Evolutionary conservation across 2,888 invertebrate species (phyloP).

Genomic region (Eulithis testata): DNA sequence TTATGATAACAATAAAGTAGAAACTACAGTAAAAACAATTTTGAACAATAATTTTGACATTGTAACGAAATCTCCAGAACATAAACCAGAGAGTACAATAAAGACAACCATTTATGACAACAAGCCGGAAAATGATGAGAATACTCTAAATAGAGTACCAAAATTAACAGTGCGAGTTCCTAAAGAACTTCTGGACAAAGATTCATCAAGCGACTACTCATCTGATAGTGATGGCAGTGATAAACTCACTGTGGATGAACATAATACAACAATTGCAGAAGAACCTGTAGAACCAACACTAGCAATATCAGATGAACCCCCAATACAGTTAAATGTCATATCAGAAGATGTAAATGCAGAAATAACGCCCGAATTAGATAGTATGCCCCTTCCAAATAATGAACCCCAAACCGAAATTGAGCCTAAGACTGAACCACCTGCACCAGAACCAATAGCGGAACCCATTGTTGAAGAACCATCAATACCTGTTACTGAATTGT

Average conservation of each 20-base stretch:
- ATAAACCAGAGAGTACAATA: slow-evolving; percentile 68
- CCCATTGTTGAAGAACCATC: slow-evolving; percentile 78
- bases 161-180: slow-evolving; percentile 88
- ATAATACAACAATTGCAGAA: slow-evolving; percentile 56
- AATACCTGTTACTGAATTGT: slow-evolving; percentile 87
- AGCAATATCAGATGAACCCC: slow-evolving; percentile 36
- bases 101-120: slow-evolving; percentile 81
- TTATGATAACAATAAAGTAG: slow-evolving; percentile 68
- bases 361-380: slow-evolving; percentile 43
- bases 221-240: slow-evolving; percentile 86
- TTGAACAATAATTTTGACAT: slow-evolving; percentile 73
- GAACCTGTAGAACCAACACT: slow-evolving; percentile 41
- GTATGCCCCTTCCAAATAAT: slow-evolving; percentile 27
- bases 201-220: slow-evolving; percentile 81
- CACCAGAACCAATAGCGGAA: slow-evolving; percentile 57
- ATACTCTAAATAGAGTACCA: slow-evolving; percentile 85
- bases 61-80: slow-evolving; percentile 56
- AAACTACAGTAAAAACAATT: slow-evolving; percentile 68
- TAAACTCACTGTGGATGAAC: slow-evolving; percentile 85
- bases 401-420: slow-evolving; percentile 58
- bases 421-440: slow-evolving; percentile 62
- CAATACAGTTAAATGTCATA: slow-evolving; percentile 38
- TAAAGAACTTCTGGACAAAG: slow-evolving; percentile 83
- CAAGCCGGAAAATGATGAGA: slow-evolving; percentile 68
- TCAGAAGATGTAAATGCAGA: slow-evolving; percentile 48